Base-by-base conservation (phyloP, 2,113 vertebrate genomes). In the Leucopsar rothschildi region DNA sequence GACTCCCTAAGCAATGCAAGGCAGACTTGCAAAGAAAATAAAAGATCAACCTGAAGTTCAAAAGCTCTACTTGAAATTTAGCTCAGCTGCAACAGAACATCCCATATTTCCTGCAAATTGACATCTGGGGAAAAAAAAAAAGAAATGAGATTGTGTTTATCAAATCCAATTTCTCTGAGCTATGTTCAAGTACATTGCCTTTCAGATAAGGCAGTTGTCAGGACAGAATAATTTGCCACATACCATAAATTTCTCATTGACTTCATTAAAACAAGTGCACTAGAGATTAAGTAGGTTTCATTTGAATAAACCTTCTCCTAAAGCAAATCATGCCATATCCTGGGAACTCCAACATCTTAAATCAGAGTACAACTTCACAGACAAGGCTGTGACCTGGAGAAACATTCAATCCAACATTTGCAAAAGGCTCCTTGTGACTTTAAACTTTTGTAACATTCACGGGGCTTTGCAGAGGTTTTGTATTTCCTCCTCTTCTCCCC, bases 231-330 rank as follows among this genome's bases (percentile, higher is more conserved):
- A 72, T 91, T 83, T 93, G 80, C 72, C 50, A 82, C n/a, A 71
- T 44, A 37, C 31, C 87, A 90, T 60, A 86, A 79, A 86, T 82
- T 90, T 64, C 64, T 91, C 82, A 89, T 71, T 55, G 78, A 95
- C 66, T 93, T 97, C 90, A 94, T 88, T 86, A 93, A 59, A 82
- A 90, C 57, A 85, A 94, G 68, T 61, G 92, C 82, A 87, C 82
- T 93, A 93, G 76, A 93, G 95, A 94, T 81, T 71, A 92, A 96
- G 73, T 73, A 73, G 1, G 71, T 79, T 78, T 84, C 83, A 92
- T 75, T 29, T 86, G 56, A 92, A 88, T 73, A 92, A 95, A 73
- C 25, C 63, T 65, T 86, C 72, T 80, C 77, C 72, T 78, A 55
- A 92, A 84, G 33, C 49, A 89, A 94, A 84, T 68, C 33, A n/a